Conservation (phyloP, 2,797 vertebrate species). For the Myotis findleyi region DNA sequence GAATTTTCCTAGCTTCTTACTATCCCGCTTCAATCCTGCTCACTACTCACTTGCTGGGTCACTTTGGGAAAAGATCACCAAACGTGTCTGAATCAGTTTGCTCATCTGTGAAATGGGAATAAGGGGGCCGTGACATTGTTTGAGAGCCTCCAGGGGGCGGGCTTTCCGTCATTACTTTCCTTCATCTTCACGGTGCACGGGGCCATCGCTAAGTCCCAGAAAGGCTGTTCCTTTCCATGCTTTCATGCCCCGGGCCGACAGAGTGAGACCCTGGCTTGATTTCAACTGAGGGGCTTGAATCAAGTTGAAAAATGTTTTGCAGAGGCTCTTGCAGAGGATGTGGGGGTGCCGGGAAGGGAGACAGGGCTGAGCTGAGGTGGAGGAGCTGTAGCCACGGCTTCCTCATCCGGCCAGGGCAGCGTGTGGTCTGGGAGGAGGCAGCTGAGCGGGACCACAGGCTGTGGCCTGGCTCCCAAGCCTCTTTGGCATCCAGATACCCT, state of each 20-base stretch:
- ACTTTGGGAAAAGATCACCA: neutral
- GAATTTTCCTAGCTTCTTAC: neutral
- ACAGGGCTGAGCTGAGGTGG: fast-evolving
- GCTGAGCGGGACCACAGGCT: neutral
- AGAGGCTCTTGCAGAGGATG: neutral
- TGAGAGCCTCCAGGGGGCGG: neutral
- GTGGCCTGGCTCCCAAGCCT: neutral
- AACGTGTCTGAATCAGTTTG: neutral
- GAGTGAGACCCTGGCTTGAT: neutral
- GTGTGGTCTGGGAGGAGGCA: neutral
- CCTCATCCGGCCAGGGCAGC: neutral
- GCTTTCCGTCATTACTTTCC: neutral
- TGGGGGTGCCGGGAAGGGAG: neutral
- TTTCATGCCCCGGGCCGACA: fast-evolving
- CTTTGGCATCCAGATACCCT: neutral
- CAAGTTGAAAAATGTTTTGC: neutral
- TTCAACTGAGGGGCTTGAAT: neutral
- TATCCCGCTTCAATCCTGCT: neutral
- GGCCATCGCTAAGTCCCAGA: neutral
- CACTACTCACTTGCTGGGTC: neutral
- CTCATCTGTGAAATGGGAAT: neutral
- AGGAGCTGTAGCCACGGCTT: neutral
- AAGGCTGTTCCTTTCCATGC: neutral
- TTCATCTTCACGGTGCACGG: fast-evolving
- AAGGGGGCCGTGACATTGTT: fast-evolving